Evolutionary conservation across 2,797 vertebrate genomes (phyloP).

Genomic region (Rhodeus uyekii): DNA sequence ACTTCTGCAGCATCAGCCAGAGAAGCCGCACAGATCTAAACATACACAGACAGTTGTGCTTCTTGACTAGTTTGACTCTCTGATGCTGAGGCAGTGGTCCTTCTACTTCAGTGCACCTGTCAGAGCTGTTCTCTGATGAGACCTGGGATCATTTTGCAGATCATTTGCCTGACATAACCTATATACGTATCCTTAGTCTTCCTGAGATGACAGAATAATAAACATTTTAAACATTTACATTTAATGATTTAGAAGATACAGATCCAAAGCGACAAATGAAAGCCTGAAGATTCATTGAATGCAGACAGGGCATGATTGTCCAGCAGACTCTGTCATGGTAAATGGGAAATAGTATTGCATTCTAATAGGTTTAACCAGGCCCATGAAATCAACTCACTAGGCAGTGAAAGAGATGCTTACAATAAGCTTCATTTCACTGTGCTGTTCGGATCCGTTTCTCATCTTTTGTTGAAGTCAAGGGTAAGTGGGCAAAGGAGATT

Average conservation of each 20-base stretch:
- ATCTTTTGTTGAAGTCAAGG: slow-evolving; percentile 14
- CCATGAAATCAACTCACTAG: slow-evolving; percentile 33
- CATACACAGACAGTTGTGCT: background rate
- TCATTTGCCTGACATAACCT: background rate
- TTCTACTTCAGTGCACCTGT: slow-evolving; percentile 32
- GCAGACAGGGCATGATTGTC: background rate
- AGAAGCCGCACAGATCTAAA: background rate
- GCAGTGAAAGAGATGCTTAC: slow-evolving; percentile 48
- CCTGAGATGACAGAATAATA: background rate
- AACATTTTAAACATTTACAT: background rate
- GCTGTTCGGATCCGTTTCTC: slow-evolving; percentile 21
- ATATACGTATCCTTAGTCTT: background rate
- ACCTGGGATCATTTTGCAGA: background rate
- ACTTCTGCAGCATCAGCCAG: background rate
- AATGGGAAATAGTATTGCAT: slow-evolving; percentile 48
- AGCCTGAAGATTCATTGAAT: background rate
- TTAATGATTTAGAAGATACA: background rate
- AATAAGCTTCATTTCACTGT: slow-evolving; percentile 19
- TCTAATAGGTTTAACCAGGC: slow-evolving; percentile 64
- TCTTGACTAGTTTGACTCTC: background rate
- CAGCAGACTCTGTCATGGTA: slow-evolving; percentile 16
- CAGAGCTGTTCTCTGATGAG: slow-evolving; percentile 10
- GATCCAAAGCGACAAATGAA: background rate
- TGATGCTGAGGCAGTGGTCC: slow-evolving; percentile 8
- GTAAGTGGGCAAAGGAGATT: slow-evolving; percentile 25